A percentile compares a stretch with the other conserved stretches of the same genome.
phyloP scores from a whole-genome alignment of 2,797 vertebrate species.

The Poecilia velifera region DNA sequence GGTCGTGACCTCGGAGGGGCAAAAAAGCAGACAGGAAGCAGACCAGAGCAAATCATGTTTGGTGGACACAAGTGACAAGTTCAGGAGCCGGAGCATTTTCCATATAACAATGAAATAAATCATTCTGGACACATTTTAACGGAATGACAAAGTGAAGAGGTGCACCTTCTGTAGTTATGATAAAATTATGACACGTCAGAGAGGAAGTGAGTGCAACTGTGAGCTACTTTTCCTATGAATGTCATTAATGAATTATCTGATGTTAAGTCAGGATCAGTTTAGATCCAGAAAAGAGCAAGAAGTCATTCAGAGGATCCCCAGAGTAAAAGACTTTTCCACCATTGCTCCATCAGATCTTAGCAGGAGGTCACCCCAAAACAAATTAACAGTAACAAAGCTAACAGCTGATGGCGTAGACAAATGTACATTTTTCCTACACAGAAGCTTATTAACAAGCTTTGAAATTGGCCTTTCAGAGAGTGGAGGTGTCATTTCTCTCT shows the following conservation, averaged over 20 bases:
- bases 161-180: conserved; percentile 3
- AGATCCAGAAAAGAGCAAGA: neutral
- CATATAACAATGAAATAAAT: conserved; percentile 25
- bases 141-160: conserved; percentile 10
- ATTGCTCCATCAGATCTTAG: neutral
- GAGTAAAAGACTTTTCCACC: neutral
- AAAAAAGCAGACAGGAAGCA: conserved; percentile 50
- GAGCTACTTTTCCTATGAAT: neutral
- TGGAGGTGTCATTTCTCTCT: conserved; percentile 62
- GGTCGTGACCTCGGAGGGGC: conserved; percentile 61
- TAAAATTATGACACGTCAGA: neutral
- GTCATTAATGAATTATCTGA: neutral
- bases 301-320: neutral
- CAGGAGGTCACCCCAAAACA: neutral
- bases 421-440: neutral
- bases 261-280: neutral
- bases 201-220: neutral
- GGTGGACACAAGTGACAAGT: conserved; percentile 27
- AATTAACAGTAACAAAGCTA: conserved; percentile 1
- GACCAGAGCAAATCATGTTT: conserved; percentile 32
- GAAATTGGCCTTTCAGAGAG: conserved; percentile 25
- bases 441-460: conserved; percentile 12
- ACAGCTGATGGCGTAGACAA: neutral
- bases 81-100: conserved; percentile 30
- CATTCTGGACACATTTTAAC: conserved; percentile 6